Percentiles rank a stretch among this genome's conserved stretches.
Conservation (phyloP, 2,888 invertebrate genomes). For the Nasonovia ribisnigri region DNA sequence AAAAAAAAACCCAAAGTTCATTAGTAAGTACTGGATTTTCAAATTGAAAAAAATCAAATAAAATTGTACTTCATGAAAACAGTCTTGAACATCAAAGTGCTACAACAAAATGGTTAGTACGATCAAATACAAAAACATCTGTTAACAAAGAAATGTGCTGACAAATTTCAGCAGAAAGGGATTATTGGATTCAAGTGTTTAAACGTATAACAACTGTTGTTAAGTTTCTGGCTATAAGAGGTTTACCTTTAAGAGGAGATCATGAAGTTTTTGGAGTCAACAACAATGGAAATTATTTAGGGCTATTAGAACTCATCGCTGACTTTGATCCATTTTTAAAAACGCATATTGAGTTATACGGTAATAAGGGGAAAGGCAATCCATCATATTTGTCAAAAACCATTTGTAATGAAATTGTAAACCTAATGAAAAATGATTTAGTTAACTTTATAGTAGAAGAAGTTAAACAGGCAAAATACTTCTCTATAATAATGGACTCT, state of each 20-base stretch:
- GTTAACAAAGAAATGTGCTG: slow-evolving; percentile 11
- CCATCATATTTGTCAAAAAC: slow-evolving; percentile 48
- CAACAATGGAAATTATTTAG: no score
- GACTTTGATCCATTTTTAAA: slow-evolving; percentile 60
- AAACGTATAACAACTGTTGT: slow-evolving; percentile 67
- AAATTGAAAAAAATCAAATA: slow-evolving; percentile 16
- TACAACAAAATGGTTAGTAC: slow-evolving; percentile 14
- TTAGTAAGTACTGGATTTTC: slow-evolving; percentile 3
- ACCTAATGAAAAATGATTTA: slow-evolving; percentile 17
- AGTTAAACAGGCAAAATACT: slow-evolving; percentile 54
- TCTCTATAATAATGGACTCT: slow-evolving; percentile 62
- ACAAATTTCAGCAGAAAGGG: slow-evolving; percentile 37
- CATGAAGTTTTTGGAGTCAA: slow-evolving; percentile 68
- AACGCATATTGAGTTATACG: slow-evolving; percentile 52
- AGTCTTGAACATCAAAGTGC: slow-evolving; percentile 28
- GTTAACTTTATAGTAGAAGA: slow-evolving; percentile 16
- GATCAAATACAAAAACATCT: slow-evolving; percentile 7
- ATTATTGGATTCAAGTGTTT: slow-evolving; percentile 68
- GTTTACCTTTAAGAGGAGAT: slow-evolving; percentile 68
- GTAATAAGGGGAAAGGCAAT: slow-evolving; percentile 46
- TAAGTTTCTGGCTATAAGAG: slow-evolving; percentile 67
- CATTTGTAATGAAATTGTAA: slow-evolving; percentile 52
- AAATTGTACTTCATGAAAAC: slow-evolving; percentile 49
- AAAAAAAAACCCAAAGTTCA: not conserved
- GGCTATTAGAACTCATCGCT: slow-evolving; percentile 44